Evolutionary conservation across 2,797 vertebrate species (phyloP), one percentile per base, ranked within the genome.

Genomic region (Smutsia temminckii): DNA sequence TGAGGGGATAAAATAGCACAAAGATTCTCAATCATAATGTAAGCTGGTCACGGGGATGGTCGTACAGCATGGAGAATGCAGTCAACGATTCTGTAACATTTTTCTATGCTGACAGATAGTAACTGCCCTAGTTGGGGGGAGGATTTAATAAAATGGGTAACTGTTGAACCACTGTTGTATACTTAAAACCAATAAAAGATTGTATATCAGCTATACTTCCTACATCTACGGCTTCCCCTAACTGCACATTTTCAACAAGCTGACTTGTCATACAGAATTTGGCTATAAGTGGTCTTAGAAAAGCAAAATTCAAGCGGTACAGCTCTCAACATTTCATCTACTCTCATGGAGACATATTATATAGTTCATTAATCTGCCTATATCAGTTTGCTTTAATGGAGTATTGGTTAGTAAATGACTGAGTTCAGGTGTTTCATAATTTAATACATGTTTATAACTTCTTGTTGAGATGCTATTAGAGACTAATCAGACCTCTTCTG

Each of bases 281-380:
- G 51, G 23, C 85, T 81, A 6, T 68, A 77, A 81, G 57, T 37
- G 2, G 2, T 95, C 89, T 96, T 96, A 9, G 40, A 93, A 61
- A 6, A 95, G 7, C n/a, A 64, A 25, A 96, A 49, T 96, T 97
- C 68, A 96, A 95, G 94, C 25, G 89, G 6, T 9, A 14, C 6
- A 18, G 5, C 63, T 32, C n/a, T 95, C 79, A 80, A 34, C 27
- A 63, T 61, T 85, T 27, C 12, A 1, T 8, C n/a, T 0, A 0
- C 14, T 92, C 32, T 94, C 77, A 68, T 63, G 17, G 68, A 95
- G 66, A n/a, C 1, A 89, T 8, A 9, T 0, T 2, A 40, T 92
- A 4, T 16, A 59, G 18, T 37, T 18, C 29, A 14, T 37, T 68
- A 92, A 12, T 79, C 0, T 42, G 3, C 5, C 16, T 90, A 10